Percentiles rank a stretch among this genome's conserved stretches.
phyloP scores from a whole-genome alignment of 2,888 invertebrate species.

The Oxystoma pomonae region DNA sequence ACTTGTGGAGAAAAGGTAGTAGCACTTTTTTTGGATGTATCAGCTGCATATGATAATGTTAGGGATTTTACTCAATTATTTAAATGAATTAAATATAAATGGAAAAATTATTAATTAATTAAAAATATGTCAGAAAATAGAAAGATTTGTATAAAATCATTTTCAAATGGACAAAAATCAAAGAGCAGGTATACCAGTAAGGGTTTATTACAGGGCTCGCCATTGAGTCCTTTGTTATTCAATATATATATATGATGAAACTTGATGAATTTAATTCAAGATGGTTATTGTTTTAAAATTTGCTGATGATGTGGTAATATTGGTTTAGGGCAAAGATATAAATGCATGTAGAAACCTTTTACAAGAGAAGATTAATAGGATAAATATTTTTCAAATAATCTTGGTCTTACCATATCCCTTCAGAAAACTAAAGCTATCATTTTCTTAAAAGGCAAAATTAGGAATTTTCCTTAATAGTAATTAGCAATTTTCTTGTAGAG shows the following conservation, averaged over 20 bases:
- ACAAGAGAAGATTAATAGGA: constrained; percentile 3
- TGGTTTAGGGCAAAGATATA: neutral
- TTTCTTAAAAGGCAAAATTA: constrained; percentile 10
- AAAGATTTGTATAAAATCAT: neutral
- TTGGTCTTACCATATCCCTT: constrained; percentile 6
- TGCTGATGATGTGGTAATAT: constrained; percentile 8
- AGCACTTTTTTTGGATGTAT: constrained; percentile 7
- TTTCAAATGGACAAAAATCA: neutral
- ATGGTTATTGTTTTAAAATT: neutral
- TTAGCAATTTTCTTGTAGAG: too few species aligned
- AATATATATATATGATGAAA: neutral
- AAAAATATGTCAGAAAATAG: neutral
- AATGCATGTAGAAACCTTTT: neutral
- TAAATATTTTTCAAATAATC: constrained; percentile 10
- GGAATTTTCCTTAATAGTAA: neutral
- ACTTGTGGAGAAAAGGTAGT: neutral
- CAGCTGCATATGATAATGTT: constrained; percentile 7
- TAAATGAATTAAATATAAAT: neutral
- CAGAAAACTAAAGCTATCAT: constrained; percentile 14
- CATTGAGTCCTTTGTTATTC: constrained; percentile 1
- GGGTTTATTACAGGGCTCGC: neutral
- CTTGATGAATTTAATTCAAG: neutral
- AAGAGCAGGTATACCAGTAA: neutral
- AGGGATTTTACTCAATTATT: neutral
- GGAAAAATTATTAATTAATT: neutral